A percentile compares a stretch with the other conserved stretches of the same genome.
phyloP scores from a whole-genome alignment of 2,888 invertebrate species.

The Eupsilia transversa region DNA sequence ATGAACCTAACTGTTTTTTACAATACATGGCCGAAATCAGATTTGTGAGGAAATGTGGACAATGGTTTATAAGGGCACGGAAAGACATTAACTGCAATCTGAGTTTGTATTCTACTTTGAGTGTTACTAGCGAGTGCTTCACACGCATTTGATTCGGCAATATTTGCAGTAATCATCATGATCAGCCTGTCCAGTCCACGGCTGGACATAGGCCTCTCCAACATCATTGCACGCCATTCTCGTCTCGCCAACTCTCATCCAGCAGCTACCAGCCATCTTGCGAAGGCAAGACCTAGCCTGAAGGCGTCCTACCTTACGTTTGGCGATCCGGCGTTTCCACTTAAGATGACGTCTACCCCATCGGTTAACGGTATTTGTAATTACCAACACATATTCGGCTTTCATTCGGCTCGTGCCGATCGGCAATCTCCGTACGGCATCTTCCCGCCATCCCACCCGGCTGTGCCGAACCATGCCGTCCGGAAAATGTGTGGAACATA shows the following conservation, averaged over 20 bases:
- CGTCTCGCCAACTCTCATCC: background rate
- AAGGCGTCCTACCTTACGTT: background rate
- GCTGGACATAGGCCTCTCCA: background rate
- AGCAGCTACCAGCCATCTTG: background rate
- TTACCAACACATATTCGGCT: background rate
- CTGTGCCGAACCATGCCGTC: background rate
- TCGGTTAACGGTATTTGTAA: background rate
- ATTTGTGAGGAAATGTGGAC: conserved; percentile 37
- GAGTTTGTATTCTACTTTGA: background rate
- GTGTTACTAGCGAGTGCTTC: background rate
- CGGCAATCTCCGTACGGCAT: background rate
- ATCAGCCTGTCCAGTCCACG: background rate
- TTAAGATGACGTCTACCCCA: background rate
- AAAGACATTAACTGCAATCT: background rate
- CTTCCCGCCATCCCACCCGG: background rate
- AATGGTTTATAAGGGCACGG: conserved; percentile 20
- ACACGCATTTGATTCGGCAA: background rate
- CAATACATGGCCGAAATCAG: conserved; percentile 46
- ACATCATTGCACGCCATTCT: background rate
- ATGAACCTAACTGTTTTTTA: conserved; percentile 62
- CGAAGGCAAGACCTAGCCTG: background rate
- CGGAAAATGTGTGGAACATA: background rate
- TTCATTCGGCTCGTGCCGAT: background rate
- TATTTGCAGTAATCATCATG: background rate
- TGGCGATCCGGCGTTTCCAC: background rate